Percentiles rank a stretch among this genome's conserved stretches.
These are phyloP conservation scores for Columbina picui DNA, from an alignment of 2,113 vertebrate species.

Conservation along the genomic window DNA sequence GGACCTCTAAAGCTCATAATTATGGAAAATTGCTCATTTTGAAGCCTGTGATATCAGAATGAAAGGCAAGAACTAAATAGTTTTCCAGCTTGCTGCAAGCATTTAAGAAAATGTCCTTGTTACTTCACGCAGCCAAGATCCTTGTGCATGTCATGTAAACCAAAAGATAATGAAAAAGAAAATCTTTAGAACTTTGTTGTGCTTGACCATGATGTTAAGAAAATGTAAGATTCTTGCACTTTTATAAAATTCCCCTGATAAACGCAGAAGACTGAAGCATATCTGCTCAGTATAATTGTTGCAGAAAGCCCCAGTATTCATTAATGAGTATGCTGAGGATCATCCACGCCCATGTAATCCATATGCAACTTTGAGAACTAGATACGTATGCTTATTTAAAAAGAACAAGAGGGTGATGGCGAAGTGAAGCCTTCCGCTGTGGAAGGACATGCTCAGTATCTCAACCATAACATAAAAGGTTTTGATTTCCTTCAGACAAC, in stretches of 20 bases:
- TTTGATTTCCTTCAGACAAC: background rate
- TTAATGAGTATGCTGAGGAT: background rate
- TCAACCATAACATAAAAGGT: background rate
- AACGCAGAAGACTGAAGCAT: background rate
- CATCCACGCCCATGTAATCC: background rate
- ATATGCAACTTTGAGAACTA: background rate
- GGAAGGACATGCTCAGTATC: background rate
- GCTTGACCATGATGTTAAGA: background rate
- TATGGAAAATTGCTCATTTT: conserved; percentile 26
- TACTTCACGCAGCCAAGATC: background rate
- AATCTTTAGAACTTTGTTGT: background rate
- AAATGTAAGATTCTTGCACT: background rate
- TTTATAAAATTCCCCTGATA: background rate
- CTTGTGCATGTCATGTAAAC: background rate
- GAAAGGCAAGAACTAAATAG: conserved; percentile 4
- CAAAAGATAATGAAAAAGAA: background rate
- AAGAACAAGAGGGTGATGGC: background rate
- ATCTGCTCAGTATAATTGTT: background rate
- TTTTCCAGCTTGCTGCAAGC: background rate
- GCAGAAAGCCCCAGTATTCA: fast-evolving
- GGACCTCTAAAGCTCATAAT: background rate
- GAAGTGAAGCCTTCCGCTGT: background rate
- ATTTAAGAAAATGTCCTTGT: background rate
- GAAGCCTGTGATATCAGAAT: conserved; percentile 10
- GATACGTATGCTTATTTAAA: background rate